Evolutionary conservation across 2,113 vertebrate genomes (phyloP), one percentile per base, ranked within the genome.

Genomic region (Onychorhynchus coronatus): DNA sequence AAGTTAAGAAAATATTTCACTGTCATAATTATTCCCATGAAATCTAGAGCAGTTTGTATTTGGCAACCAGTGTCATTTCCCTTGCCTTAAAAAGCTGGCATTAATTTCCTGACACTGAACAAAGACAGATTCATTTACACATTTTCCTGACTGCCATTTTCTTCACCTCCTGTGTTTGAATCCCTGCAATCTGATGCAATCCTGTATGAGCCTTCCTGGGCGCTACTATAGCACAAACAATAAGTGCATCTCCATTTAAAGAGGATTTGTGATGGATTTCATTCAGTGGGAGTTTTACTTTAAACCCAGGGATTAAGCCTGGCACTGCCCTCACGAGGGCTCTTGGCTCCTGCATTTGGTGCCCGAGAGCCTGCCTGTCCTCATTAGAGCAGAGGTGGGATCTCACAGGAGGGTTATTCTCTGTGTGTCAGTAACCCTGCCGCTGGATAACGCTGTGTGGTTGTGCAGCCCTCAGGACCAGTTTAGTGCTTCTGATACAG

Each of bases 1-100:
- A 97, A 74, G 83, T 90, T 93, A 91, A 83, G 85, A 92, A 93
- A 92, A 94, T 93, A 96, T 49, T 94, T 96, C 90, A 86, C 83
- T 94, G 85, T 96, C 93, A 86, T 81, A 84, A 88, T 95, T 91
- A 95, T 91, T 94, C 88, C 95, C 85, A 52, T 74, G 92, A 91
- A 93, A 92, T 94, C 82, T 67, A 59, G 24, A 86, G 79, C 85
- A 75, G 85, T 96, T 84, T 88, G 72, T 82, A 66, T 94, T 95
- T 96, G 88, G 91, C 82, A 94, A 83, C 68, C 88, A 92, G 41
- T 88, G 72, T 91, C 55, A 88, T 86, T 96, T 96, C 79, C 92
- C 72, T 46, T 94, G 70, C 79, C 31, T 92, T 94, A 80, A 88
- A 88, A 97, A 91, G 72, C 61, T 94, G 90, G 82, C 63, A 84